phyloP scores from a whole-genome alignment of 92 coral and sea anemone species.

The Porites lobata region DNA sequence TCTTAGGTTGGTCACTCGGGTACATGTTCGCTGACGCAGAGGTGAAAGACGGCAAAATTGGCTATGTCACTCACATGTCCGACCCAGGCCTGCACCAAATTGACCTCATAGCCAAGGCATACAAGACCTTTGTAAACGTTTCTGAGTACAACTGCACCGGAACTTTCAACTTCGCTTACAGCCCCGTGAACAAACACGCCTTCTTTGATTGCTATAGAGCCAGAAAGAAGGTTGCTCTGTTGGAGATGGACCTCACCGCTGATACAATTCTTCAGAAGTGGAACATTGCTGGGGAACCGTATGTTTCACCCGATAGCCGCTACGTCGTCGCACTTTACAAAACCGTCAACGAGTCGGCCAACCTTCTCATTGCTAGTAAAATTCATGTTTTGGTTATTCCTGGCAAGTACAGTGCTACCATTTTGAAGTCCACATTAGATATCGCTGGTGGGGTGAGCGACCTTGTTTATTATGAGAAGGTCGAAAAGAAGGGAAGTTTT shows the following conservation, averaged over 20 bases:
- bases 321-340: conserved; percentile 46
- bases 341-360: conserved; percentile 32
- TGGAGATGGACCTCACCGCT: conserved; percentile 23
- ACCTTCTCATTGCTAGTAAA: conserved; percentile 41
- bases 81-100: conserved; percentile 66
- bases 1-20: conserved; percentile 62
- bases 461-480: conserved; percentile 40
- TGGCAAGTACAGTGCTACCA: background rate
- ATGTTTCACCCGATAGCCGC: conserved; percentile 63
- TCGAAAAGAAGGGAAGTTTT: conserved; percentile 3
- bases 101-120: conserved; percentile 45
- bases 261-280: conserved; percentile 24
- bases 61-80: conserved; percentile 57
- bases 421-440: conserved; percentile 10
- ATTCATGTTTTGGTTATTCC: conserved; percentile 34
- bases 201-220: conserved; percentile 43
- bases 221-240: background rate
- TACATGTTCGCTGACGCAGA: conserved; percentile 56
- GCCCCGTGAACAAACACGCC: conserved; percentile 51
- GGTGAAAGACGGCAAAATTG: conserved; percentile 48
- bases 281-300: conserved; percentile 50
- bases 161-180: conserved; percentile 61
- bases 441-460: conserved; percentile 62
- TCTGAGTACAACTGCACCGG: conserved; percentile 52
- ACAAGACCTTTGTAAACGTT: conserved; percentile 45